Conservation (phyloP, 2,888 invertebrate species). For the Halictus quadricinctus region DNA sequence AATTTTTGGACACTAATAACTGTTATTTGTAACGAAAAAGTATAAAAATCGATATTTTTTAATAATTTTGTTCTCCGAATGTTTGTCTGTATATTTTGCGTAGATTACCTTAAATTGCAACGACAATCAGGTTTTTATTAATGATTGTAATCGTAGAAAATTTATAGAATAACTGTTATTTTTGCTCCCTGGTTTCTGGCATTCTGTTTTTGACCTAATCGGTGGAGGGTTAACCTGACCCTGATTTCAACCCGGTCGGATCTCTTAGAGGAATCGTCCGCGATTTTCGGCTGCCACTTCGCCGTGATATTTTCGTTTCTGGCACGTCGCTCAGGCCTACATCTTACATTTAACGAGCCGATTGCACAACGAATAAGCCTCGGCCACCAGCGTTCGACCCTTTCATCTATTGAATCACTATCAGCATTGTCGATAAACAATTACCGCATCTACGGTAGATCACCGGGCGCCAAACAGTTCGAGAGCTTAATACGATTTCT, state of each 20-base stretch:
- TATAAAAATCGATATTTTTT: no score
- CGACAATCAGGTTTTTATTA: no score
- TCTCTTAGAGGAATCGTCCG: constrained; percentile 26
- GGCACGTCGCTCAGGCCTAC: constrained; percentile 80
- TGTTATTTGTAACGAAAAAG: no score
- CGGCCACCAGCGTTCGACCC: constrained; percentile 25
- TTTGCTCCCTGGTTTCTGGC: no score
- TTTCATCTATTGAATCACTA: neutral
- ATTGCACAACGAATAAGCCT: constrained; percentile 60
- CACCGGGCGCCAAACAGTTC: neutral
- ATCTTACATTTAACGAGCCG: constrained; percentile 63
- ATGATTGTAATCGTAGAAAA: no score
- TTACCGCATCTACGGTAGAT: neutral
- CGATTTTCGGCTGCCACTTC: constrained; percentile 45
- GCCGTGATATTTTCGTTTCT: constrained; percentile 79
- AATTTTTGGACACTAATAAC: no score
- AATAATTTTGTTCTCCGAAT: no score
- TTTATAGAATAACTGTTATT: no score
- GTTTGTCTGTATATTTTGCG: no score
- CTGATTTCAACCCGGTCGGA: constrained; percentile 43
- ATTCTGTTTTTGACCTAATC: no score
- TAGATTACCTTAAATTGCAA: no score
- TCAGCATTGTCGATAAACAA: neutral
- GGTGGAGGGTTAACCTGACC: neutral
- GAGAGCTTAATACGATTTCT: neutral